Percentiles rank a stretch among this genome's conserved stretches.
These are phyloP conservation scores for Melinaea marsaeus DNA, from an alignment of 2,888 invertebrate species.

Conservation along the genomic window DNA sequence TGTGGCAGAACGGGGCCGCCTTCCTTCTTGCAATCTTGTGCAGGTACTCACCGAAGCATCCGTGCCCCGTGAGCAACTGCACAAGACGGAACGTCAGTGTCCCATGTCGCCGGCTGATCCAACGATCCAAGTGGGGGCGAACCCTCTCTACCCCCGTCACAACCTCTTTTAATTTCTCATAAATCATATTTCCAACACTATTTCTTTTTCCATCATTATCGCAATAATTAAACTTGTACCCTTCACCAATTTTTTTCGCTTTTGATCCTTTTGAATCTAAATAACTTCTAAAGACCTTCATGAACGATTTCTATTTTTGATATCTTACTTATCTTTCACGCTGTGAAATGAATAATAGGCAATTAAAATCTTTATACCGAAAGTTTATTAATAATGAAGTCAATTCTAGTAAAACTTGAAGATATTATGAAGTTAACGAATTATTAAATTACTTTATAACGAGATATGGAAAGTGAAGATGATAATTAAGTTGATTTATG, in stretches of 20 bases:
- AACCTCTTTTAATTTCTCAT: too few species aligned
- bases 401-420: slow-evolving; percentile 11
- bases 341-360: slow-evolving; percentile 15
- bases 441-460: slow-evolving; percentile 4
- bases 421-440: slow-evolving; percentile 9
- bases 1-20: too few species aligned
- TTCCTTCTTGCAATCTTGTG: too few species aligned
- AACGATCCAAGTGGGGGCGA: too few species aligned
- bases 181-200: too few species aligned
- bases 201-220: too few species aligned
- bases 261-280: background rate
- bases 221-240: too few species aligned
- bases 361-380: slow-evolving; percentile 13
- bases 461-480: background rate
- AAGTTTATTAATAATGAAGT: slow-evolving; percentile 16
- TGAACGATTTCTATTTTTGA: slow-evolving; percentile 10
- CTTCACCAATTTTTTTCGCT: background rate
- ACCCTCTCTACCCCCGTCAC: too few species aligned
- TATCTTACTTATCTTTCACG: slow-evolving; percentile 13
- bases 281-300: background rate
- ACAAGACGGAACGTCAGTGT: too few species aligned
- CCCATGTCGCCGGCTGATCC: too few species aligned
- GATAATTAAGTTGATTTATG: background rate
- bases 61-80: too few species aligned
- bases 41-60: too few species aligned